A percentile compares a stretch with the other conserved stretches of the same genome.
Evolutionary conservation across 2,797 vertebrate genomes (phyloP).

Genomic region (Petrocephalus schoutedeni): DNA sequence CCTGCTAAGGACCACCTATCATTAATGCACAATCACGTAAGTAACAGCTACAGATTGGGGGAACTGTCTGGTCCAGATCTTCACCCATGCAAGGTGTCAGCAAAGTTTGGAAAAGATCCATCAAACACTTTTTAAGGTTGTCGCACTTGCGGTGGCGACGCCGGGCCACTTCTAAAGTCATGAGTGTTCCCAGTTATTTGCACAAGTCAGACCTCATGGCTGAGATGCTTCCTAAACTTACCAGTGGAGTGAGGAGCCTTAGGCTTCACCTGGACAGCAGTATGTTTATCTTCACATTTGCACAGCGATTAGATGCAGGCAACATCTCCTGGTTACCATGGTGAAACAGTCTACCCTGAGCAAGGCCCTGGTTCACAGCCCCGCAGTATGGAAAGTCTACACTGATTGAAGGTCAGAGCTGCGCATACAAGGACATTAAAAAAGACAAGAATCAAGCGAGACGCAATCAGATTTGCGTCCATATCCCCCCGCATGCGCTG

Average conservation of each 20-base stretch:
- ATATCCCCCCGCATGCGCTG: conserved; percentile 49
- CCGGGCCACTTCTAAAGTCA: neutral
- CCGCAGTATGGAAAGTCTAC: conserved; percentile 59
- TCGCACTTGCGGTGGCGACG: neutral
- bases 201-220: neutral
- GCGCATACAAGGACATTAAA: conserved; percentile 42
- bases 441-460: conserved; percentile 59
- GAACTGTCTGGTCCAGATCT: neutral
- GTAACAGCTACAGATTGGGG: neutral
- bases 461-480: conserved; percentile 60
- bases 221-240: neutral
- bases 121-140: neutral
- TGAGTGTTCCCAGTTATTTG: neutral
- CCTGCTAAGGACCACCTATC: neutral
- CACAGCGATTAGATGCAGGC: conserved; percentile 56
- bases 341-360: conserved; percentile 48
- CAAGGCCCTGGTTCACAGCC: conserved; percentile 37
- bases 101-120: neutral
- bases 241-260: neutral
- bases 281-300: conserved; percentile 26
- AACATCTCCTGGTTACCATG: conserved; percentile 60
- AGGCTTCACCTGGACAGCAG: neutral
- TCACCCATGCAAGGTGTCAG: neutral
- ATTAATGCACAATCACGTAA: neutral
- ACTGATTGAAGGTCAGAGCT: conserved; percentile 68